phyloP scores from a whole-genome alignment of 1,140 invertebrate species.

The Araneus ventricosus region DNA sequence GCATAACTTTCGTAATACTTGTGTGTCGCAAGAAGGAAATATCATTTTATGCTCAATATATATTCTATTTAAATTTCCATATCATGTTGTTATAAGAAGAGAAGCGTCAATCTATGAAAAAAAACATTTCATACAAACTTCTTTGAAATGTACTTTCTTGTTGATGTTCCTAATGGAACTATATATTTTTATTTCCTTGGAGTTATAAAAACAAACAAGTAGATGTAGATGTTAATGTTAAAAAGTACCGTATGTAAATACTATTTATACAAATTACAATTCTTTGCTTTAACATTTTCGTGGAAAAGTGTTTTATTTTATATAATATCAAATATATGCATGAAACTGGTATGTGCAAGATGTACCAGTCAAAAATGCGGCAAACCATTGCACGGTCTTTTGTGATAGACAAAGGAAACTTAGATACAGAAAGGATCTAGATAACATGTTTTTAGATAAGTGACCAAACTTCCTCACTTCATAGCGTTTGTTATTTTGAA shows the following conservation, averaged over 20 bases:
- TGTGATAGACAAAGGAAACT: constrained; percentile 6
- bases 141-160: constrained; percentile 54
- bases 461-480: neutral
- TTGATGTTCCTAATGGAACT: constrained; percentile 19
- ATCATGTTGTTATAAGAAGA: constrained; percentile 55
- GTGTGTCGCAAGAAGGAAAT: constrained; percentile 17
- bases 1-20: constrained; percentile 17
- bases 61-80: constrained; percentile 60
- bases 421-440: constrained; percentile 5
- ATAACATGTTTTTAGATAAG: neutral
- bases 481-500: constrained; percentile 1
- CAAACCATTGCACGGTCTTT: neutral
- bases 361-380: neutral
- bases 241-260: constrained; percentile 48
- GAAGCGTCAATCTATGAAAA: constrained; percentile 25
- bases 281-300: constrained; percentile 18
- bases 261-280: constrained; percentile 28
- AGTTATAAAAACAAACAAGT: constrained; percentile 20
- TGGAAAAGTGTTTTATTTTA: constrained; percentile 25
- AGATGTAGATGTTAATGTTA: constrained; percentile 33
- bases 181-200: constrained; percentile 54
- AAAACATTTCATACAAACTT: constrained; percentile 39
- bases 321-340: constrained; percentile 28
- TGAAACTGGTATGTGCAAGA: neutral
- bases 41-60: constrained; percentile 67